Percentiles rank a stretch among this genome's conserved stretches.
These are phyloP conservation scores for Callaeas wilsoni DNA, from an alignment of 2,113 vertebrate species.

Conservation along the genomic window DNA sequence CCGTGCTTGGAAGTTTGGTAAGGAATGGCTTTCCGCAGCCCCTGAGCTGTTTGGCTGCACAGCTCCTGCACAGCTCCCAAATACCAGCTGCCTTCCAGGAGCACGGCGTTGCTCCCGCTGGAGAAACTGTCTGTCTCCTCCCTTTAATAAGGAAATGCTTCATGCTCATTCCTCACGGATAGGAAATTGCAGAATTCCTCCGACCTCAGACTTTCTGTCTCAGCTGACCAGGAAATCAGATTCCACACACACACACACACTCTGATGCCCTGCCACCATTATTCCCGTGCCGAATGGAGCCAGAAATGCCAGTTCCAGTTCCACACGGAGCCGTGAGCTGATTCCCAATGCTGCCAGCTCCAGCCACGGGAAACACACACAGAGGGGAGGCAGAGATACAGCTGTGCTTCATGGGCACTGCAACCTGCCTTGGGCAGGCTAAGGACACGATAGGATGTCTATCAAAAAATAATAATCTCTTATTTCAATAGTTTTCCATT, in stretches of 20 bases:
- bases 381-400: not conserved
- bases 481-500: not conserved
- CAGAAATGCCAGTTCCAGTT: not conserved
- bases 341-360: not conserved
- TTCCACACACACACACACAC: not conserved
- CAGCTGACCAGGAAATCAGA: not conserved
- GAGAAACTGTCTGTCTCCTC: not conserved
- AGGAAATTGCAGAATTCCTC: slow-evolving; percentile 18
- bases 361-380: not conserved
- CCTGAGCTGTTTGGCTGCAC: not conserved
- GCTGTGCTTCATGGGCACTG: not conserved
- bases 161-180: not conserved
- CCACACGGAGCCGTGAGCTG: not conserved
- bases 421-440: not conserved
- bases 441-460: not conserved
- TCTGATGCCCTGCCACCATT: not conserved
- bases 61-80: not conserved
- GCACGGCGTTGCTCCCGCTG: not conserved
- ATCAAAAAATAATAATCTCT: not conserved
- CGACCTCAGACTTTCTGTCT: slow-evolving; percentile 30
- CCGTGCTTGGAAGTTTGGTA: not conserved
- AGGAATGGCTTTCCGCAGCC: not conserved
- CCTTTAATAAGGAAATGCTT: slow-evolving; percentile 19
- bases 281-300: not conserved
- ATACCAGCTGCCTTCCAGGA: not conserved